phyloP scores from a whole-genome alignment of 2,888 invertebrate species.

The Pasiphila rectangulata region DNA sequence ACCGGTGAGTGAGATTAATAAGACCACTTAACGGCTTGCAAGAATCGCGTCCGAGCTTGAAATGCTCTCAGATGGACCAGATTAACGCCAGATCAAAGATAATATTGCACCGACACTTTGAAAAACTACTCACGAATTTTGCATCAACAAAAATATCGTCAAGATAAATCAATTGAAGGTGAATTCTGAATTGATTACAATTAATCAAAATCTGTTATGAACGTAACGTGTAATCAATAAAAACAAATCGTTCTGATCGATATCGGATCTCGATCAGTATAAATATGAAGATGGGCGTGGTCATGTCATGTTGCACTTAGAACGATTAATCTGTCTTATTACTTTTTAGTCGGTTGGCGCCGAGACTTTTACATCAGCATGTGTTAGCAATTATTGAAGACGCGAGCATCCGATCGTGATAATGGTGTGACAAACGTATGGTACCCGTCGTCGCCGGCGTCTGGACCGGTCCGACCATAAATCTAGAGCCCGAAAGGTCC shows the following conservation, averaged over 20 bases:
- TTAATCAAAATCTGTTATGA: slow-evolving; percentile 47
- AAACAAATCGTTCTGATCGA: slow-evolving; percentile 35
- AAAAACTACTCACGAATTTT: slow-evolving; percentile 34
- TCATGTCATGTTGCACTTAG: slow-evolving; percentile 58
- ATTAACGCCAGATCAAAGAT: slow-evolving; percentile 49
- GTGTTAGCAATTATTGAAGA: slow-evolving; percentile 54
- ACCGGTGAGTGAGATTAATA: slow-evolving; percentile 55
- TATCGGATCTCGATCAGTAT: slow-evolving; percentile 57
- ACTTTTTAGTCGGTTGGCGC: slow-evolving; percentile 41
- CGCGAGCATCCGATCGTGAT: slow-evolving; percentile 37
- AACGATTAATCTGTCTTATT: slow-evolving; percentile 50
- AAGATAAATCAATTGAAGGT: slow-evolving; percentile 34
- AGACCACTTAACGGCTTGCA: slow-evolving; percentile 53
- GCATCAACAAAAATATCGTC: slow-evolving; percentile 32
- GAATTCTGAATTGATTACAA: slow-evolving; percentile 36
- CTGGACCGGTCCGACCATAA: slow-evolving; percentile 58
- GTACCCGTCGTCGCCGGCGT: slow-evolving; percentile 55
- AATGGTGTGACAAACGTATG: slow-evolving; percentile 70
- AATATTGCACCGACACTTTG: slow-evolving; percentile 39
- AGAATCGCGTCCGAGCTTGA: slow-evolving; percentile 52
- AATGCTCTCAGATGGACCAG: slow-evolving; percentile 42
- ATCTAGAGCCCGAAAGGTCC: slow-evolving; percentile 68
- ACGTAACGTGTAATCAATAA: slow-evolving; percentile 41
- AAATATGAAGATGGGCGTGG: slow-evolving; percentile 67
- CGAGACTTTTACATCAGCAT: slow-evolving; percentile 34